These are phyloP conservation scores for Drosophila borborema DNA, from an alignment of 2,888 invertebrate species.

Conservation along the genomic window DNA sequence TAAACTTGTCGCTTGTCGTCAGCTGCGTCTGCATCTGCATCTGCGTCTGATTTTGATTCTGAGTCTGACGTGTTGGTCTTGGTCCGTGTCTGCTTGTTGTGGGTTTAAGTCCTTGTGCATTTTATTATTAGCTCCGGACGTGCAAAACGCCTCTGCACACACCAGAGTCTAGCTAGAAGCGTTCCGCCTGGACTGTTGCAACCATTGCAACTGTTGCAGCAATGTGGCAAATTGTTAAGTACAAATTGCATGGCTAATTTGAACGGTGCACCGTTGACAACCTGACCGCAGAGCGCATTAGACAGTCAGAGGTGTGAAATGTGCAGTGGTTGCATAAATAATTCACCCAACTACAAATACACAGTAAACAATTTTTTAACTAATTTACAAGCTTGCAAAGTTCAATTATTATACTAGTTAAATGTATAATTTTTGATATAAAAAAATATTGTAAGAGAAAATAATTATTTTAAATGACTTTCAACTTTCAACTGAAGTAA, in stretches of 20 bases:
- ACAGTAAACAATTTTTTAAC: background rate
- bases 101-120: conserved; percentile 65
- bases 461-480: too few species aligned
- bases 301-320: conserved; percentile 43
- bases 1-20: conserved; percentile 76
- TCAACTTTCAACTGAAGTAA: too few species aligned
- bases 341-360: conserved; percentile 2
- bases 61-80: background rate
- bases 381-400: background rate
- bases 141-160: conserved; percentile 56
- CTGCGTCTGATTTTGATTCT: background rate
- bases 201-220: conserved; percentile 26
- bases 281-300: conserved; percentile 41
- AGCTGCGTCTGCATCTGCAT: conserved; percentile 35
- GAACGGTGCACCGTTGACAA: conserved; percentile 67
- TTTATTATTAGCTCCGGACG: conserved; percentile 56
- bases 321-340: conserved; percentile 24
- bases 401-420: too few species aligned
- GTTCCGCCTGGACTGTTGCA: conserved; percentile 8
- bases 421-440: too few species aligned
- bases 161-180: conserved; percentile 10
- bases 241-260: conserved; percentile 78
- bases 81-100: conserved; percentile 34
- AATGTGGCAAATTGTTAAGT: conserved; percentile 68
- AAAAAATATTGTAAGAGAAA: background rate